These are phyloP conservation scores for Catostylus mosaicus DNA, from an alignment of 30 jellyfish, hydroid and myxozoan species.

Conservation along the genomic window DNA sequence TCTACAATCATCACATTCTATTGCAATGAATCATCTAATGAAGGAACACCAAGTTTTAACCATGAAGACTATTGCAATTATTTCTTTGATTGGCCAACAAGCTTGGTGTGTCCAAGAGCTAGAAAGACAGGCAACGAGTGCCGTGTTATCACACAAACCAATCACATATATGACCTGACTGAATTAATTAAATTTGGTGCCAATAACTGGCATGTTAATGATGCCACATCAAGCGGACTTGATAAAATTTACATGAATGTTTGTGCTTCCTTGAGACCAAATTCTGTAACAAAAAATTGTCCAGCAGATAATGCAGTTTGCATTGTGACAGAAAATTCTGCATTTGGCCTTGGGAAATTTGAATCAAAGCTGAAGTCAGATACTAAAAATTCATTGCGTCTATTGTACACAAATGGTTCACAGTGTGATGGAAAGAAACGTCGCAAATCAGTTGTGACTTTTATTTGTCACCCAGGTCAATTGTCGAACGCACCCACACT, in stretches of 20 bases:
- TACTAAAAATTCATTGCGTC: slow-evolving; percentile 46
- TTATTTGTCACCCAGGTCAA: slow-evolving; percentile 79
- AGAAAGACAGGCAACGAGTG: slow-evolving; percentile 57
- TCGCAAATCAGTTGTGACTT: slow-evolving; percentile 34
- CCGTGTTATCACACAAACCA: slow-evolving; percentile 20
- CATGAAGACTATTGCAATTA: slow-evolving; percentile 74
- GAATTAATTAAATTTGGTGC: slow-evolving; percentile 41
- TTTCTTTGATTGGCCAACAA: slow-evolving; percentile 80
- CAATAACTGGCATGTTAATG: slow-evolving; percentile 61
- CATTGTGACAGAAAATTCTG: slow-evolving; percentile 20
- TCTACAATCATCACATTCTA: slow-evolving; percentile 54
- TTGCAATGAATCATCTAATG: slow-evolving; percentile 62
- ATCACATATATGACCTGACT: slow-evolving; percentile 68
- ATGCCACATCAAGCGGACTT: slow-evolving; percentile 10
- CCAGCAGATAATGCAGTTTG: slow-evolving; percentile 72
- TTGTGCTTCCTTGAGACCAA: slow-evolving; percentile 52
- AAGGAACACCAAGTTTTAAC: slow-evolving; percentile 68
- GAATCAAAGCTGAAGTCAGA: slow-evolving; percentile 17
- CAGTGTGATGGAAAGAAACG: slow-evolving; percentile 31
- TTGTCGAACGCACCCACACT: slow-evolving; percentile 52
- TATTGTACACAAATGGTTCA: slow-evolving; percentile 64
- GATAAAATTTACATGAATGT: slow-evolving; percentile 55
- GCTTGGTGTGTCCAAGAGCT: slow-evolving; percentile 64
- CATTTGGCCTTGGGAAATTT: slow-evolving; percentile 66
- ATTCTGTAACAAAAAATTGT: slow-evolving; percentile 42